Evolutionary conservation across 1,140 invertebrate species (phyloP).

Genomic region (Cyphomyrmex costatus): DNA sequence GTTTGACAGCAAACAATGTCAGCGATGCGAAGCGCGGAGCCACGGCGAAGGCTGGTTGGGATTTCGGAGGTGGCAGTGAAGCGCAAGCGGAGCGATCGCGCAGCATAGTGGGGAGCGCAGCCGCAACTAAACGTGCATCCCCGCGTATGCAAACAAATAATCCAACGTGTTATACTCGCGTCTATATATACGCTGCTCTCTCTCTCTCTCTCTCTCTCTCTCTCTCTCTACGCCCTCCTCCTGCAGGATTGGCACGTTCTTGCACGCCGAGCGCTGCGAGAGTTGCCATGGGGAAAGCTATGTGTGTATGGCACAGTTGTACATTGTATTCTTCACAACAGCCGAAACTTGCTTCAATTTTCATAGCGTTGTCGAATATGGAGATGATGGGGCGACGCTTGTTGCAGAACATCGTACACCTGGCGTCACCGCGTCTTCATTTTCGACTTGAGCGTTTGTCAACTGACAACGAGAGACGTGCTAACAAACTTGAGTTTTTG

Average conservation of each 20-base stretch:
- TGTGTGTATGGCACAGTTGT: neutral
- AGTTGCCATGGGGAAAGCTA: neutral
- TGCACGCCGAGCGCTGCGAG: neutral
- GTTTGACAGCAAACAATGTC: constrained; percentile 85
- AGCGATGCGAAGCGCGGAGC: constrained; percentile 72
- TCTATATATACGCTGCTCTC: too few species aligned
- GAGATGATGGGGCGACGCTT: constrained; percentile 24
- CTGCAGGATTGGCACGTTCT: constrained; percentile 49
- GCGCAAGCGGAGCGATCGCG: constrained; percentile 12
- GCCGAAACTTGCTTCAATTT: constrained; percentile 35
- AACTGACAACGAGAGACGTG: neutral
- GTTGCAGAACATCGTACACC: neutral
- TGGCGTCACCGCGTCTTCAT: constrained; percentile 39
- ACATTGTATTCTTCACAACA: neutral
- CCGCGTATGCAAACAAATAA: constrained; percentile 79
- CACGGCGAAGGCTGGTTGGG: constrained; percentile 62
- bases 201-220: too few species aligned
- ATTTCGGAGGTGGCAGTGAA: constrained; percentile 66
- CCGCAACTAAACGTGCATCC: constrained; percentile 77
- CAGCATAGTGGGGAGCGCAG: constrained; percentile 80
- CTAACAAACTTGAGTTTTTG: constrained; percentile 6
- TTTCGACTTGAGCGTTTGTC: constrained; percentile 17
- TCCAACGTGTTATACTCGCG: constrained; percentile 67
- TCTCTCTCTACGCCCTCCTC: constrained; percentile 75
- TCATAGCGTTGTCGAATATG: neutral